These are phyloP conservation scores for Rosalia funebris DNA, from an alignment of 2,888 invertebrate species.

Conservation along the genomic window DNA sequence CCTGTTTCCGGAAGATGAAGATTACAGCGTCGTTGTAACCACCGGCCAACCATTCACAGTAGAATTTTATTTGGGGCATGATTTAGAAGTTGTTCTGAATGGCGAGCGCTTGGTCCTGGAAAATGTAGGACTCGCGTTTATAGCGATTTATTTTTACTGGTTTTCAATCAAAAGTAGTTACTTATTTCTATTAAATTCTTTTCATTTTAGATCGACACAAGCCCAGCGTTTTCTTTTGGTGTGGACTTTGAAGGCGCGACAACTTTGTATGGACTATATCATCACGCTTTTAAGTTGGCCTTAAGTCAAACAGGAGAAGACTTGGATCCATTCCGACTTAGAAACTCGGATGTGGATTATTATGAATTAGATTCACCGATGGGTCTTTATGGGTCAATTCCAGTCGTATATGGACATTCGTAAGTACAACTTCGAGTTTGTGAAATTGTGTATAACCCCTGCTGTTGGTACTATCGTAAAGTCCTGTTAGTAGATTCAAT, in stretches of 20 bases:
- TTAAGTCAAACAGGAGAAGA: constrained; percentile 77
- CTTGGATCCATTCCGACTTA: constrained; percentile 89
- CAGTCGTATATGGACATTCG: constrained; percentile 91
- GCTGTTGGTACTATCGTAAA: constrained; percentile 3
- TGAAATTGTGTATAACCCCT: background rate
- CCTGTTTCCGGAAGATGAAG: background rate
- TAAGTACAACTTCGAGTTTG: too few species aligned
- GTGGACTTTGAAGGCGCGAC: constrained; percentile 39
- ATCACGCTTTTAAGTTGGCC: constrained; percentile 90
- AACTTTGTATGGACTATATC: constrained; percentile 72
- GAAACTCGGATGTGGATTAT: constrained; percentile 84
- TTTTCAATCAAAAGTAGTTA: background rate
- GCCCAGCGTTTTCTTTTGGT: constrained; percentile 44
- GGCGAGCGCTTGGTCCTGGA: constrained; percentile 31
- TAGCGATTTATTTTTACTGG: background rate
- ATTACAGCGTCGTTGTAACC: constrained; percentile 26
- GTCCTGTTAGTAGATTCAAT: too few species aligned
- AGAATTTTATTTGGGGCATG: constrained; percentile 28
- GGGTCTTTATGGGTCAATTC: constrained; percentile 72
- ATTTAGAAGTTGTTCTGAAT: constrained; percentile 24
- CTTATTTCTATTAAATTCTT: background rate
- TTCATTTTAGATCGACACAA: constrained; percentile 38
- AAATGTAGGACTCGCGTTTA: constrained; percentile 28
- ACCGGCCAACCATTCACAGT: constrained; percentile 32
- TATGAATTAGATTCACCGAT: constrained; percentile 90